Percentiles rank a stretch among this genome's conserved stretches.
Evolutionary conservation across 2,888 invertebrate genomes (phyloP).

Genomic region (Ecliptopera silaceata): DNA sequence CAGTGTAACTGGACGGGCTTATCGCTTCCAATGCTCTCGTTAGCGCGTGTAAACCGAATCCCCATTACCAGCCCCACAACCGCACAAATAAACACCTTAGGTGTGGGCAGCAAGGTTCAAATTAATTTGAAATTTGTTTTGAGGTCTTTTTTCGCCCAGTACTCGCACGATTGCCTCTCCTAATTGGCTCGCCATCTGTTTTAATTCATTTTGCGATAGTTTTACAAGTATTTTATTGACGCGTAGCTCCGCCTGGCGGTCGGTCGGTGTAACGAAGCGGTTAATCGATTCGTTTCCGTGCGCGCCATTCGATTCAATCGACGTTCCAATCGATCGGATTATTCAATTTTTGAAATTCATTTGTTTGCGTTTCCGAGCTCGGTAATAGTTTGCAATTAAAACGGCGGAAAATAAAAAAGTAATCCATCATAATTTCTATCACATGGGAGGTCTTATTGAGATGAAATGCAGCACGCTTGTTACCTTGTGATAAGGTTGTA

Average conservation of each 20-base stretch:
- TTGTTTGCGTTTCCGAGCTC: constrained; percentile 18
- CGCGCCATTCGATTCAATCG: constrained; percentile 65
- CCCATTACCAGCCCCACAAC: constrained; percentile 58
- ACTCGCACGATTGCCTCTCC: constrained; percentile 81
- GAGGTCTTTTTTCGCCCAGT: constrained; percentile 73
- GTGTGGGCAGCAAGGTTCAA: constrained; percentile 38
- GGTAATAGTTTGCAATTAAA: constrained; percentile 34
- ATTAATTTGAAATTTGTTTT: constrained; percentile 47
- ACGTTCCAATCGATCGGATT: constrained; percentile 61
- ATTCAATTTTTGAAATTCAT: constrained; percentile 54
- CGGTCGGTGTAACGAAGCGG: constrained; percentile 70
- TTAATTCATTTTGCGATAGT: constrained; percentile 83
- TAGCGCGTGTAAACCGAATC: constrained; percentile 77
- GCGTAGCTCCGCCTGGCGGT: constrained; percentile 79
- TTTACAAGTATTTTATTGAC: constrained; percentile 83
- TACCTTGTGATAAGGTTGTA: constrained; percentile 44
- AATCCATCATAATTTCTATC: constrained; percentile 39
- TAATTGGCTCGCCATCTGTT: constrained; percentile 82
- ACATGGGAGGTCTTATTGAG: constrained; percentile 58
- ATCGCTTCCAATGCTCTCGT: constrained; percentile 73
- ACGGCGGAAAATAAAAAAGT: constrained; percentile 23
- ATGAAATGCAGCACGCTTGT: constrained; percentile 38
- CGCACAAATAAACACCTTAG: constrained; percentile 54
- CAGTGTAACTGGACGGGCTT: constrained; percentile 74
- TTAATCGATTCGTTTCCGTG: constrained; percentile 80